Base-by-base conservation (phyloP, 2,113 vertebrate species). In the Trinectes maculatus region DNA sequence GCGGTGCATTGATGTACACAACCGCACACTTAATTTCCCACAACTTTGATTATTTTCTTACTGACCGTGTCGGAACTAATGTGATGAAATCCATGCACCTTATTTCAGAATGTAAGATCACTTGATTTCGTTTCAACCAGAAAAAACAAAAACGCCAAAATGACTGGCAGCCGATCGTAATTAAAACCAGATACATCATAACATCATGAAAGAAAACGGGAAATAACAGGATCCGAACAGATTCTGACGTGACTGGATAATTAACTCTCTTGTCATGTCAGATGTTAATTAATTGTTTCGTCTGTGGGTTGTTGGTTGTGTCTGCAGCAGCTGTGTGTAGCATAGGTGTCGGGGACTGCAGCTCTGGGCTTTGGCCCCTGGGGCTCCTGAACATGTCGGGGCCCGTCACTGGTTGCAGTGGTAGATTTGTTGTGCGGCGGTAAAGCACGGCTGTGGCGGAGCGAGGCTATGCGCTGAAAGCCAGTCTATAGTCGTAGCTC, bases 401-500 rank as follows among this genome's bases (percentile, higher is more conserved):
- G 43, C 58, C 48, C 49, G 53, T 72, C 48, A n/a, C 70, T 67
- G 55, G 53, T 79, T 53, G 72, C 65, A 19, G 60, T 5, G 37
- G 58, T 63, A 61, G 49, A 82, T 67, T 71, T 72, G 71, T 78
- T 26, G 58, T 19, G 66, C 33, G 51, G 65, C 18, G 51, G 71
- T 82, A 75, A 85, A 85, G 78, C 64, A 79, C 47, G 51, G 47
- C 49, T 63, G 78, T 39, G 12, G 40, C 18, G 54, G 71, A 80
- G 77, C 68, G 78, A 74, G 60, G 87, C 85, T 68, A 79, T n/a
- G 83, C 26, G 37, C 42, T 83, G 85, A 83, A 83, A 82, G 71
- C 69, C 46, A 79, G 73, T 74, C n/a, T n/a, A 51, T 80, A 70
- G 84, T 84, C 77, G 71, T 77, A 78, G 84, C 77, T 89, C 85